These are phyloP conservation scores for Mythimna loreyi DNA, from an alignment of 2,888 invertebrate species.

Conservation along the genomic window DNA sequence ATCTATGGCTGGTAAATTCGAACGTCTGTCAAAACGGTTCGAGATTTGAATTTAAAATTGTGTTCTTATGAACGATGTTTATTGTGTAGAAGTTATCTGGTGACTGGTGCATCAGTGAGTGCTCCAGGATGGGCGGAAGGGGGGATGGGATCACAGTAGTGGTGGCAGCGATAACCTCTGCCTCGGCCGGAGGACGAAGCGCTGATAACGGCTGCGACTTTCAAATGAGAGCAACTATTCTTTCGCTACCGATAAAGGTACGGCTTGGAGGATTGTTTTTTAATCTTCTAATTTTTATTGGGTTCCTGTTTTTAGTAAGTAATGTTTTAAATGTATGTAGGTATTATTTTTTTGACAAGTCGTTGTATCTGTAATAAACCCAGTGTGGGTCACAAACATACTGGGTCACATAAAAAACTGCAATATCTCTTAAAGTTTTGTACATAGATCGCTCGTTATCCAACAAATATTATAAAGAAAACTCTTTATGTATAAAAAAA, in stretches of 20 bases:
- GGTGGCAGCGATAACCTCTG: conserved; percentile 85
- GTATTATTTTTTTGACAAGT: no score
- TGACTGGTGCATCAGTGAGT: conserved; percentile 82
- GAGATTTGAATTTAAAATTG: conserved; percentile 61
- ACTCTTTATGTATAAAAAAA: no score
- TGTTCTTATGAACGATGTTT: conserved; percentile 70
- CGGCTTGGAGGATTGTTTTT: conserved; percentile 51
- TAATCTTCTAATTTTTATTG: conserved; percentile 23
- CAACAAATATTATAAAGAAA: no score
- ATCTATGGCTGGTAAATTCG: conserved; percentile 30
- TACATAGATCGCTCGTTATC: not conserved
- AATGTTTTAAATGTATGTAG: no score
- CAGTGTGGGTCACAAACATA: no score
- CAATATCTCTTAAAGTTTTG: no score
- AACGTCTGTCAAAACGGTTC: conserved; percentile 53
- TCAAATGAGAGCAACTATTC: conserved; percentile 85
- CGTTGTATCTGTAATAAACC: not conserved
- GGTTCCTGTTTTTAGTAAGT: not conserved
- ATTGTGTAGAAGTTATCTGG: conserved; percentile 79
- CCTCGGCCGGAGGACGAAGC: conserved; percentile 81
- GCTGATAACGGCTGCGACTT: conserved; percentile 82
- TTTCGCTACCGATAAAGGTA: conserved; percentile 75
- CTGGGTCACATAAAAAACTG: no score
- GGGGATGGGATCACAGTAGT: conserved; percentile 74
- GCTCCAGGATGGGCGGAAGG: conserved; percentile 74